phyloP scores from a whole-genome alignment of 1,140 invertebrate genomes.

The Drosophila sproati region DNA sequence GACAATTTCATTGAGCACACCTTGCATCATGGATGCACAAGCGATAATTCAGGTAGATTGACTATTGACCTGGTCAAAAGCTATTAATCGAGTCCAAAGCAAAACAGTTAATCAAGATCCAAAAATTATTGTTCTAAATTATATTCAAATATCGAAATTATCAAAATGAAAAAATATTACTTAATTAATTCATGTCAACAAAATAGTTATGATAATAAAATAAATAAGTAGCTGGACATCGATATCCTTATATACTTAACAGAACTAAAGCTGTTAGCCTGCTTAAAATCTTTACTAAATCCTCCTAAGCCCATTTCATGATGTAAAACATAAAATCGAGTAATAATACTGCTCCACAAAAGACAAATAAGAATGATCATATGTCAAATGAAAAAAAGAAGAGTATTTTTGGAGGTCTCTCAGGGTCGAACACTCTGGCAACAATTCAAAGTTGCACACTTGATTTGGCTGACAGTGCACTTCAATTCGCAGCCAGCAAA shows the following conservation, averaged over 20 bases:
- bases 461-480: constrained; percentile 65
- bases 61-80: not conserved
- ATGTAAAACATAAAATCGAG: not conserved
- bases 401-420: constrained; percentile 28
- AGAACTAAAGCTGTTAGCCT: not conserved
- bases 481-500: constrained; percentile 39
- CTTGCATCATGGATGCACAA: not conserved
- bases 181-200: too few relatives aligned
- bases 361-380: not conserved
- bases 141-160: too few relatives aligned
- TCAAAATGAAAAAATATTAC: too few relatives aligned
- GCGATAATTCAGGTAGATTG: not conserved
- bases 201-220: too few relatives aligned
- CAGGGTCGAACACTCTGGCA: constrained; percentile 26
- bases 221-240: not conserved
- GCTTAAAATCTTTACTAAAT: constrained; percentile 8
- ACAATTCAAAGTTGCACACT: constrained; percentile 73
- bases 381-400: constrained; percentile 52
- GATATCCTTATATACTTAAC: not conserved
- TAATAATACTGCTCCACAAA: too few relatives aligned
- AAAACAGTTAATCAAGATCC: not conserved
- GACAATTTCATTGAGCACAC: not conserved
- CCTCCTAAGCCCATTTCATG: not conserved
- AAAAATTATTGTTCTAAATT: too few relatives aligned
- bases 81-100: too few relatives aligned